These are phyloP conservation scores for Tridacna crocea DNA, from an alignment of 2,888 invertebrate species.

Conservation along the genomic window DNA sequence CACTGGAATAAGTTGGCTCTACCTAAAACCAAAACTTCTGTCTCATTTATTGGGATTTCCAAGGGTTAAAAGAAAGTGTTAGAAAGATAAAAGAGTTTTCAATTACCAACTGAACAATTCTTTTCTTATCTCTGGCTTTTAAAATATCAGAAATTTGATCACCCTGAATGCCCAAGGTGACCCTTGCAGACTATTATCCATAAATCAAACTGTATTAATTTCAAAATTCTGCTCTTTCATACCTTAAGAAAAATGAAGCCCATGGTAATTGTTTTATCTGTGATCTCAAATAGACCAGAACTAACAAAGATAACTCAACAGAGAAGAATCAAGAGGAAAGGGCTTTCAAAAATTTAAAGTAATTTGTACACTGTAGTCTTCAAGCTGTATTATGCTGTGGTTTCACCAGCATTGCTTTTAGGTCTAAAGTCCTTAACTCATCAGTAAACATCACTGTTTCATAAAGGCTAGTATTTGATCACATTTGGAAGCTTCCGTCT, in stretches of 20 bases:
- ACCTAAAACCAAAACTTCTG: no score
- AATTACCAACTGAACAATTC: constrained; percentile 5
- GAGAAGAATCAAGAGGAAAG: not conserved
- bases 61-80: not conserved
- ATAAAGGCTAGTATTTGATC: no score
- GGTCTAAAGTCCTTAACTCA: no score
- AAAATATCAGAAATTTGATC: constrained; percentile 4
- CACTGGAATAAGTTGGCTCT: no score
- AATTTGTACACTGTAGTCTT: no score
- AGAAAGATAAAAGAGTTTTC: constrained; percentile 20
- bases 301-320: not conserved
- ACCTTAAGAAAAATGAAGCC: not conserved
- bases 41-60: no score
- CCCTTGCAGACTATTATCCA: not conserved
- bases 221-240: not conserved
- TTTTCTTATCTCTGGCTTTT: not conserved
- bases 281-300: not conserved
- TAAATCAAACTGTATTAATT: constrained; percentile 10
- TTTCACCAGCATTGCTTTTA: no score
- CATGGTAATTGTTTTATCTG: not conserved
- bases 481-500: no score
- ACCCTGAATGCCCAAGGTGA: constrained; percentile 18
- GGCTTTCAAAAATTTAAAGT: not conserved
- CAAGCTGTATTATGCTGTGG: no score
- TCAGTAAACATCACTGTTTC: no score